A percentile compares a stretch with the other conserved stretches of the same genome.
phyloP scores from a whole-genome alignment of 1,140 invertebrate species.

The Amphibalanus amphitrite region DNA sequence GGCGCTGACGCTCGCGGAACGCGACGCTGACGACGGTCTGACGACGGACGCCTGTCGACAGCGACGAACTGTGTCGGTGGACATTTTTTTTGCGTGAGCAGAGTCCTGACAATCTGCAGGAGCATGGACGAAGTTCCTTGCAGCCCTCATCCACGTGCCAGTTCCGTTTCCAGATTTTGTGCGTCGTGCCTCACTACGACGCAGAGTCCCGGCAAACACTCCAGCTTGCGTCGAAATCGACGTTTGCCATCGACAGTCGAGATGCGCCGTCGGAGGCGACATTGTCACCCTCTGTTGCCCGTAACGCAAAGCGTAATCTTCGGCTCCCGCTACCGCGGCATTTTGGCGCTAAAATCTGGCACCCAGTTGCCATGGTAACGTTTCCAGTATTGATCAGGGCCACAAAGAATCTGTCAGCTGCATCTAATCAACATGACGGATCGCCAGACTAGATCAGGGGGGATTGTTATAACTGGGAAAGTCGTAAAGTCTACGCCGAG shows the following conservation, averaged over 20 bases:
- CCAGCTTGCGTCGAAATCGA: too few relatives aligned
- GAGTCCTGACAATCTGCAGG: too few relatives aligned
- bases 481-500: neutral
- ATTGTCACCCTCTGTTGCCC: neutral
- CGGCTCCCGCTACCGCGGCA: neutral
- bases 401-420: constrained; percentile 1
- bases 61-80: neutral
- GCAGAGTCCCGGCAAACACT: too few relatives aligned
- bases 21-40: too few relatives aligned
- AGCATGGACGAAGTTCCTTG: too few relatives aligned
- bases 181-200: too few relatives aligned
- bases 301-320: neutral
- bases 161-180: too few relatives aligned
- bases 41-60: neutral
- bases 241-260: too few relatives aligned
- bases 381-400: neutral
- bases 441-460: neutral
- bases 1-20: neutral
- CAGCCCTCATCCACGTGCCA: too few relatives aligned
- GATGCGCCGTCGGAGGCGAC: neutral
- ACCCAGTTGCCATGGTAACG: neutral
- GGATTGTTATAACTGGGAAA: neutral
- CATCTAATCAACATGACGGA: neutral
- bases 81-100: too few relatives aligned
- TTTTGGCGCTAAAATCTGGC: neutral